phyloP scores from a whole-genome alignment of 2,888 invertebrate genomes.

The Drosophila borborema region DNA sequence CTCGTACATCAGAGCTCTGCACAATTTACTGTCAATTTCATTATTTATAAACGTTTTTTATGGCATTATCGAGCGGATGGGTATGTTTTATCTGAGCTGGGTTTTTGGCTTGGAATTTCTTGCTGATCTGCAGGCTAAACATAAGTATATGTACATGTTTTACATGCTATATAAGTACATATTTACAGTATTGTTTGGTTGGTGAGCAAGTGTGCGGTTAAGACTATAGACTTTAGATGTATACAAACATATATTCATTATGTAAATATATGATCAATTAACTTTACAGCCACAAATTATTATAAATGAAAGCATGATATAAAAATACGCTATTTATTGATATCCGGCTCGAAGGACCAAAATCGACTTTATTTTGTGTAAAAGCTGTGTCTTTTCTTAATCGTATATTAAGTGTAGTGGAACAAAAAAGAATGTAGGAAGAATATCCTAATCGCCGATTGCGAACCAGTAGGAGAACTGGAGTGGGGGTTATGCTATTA shows the following conservation, averaged over 20 bases:
- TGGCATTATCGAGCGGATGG: slow-evolving; percentile 16
- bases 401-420: no score
- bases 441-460: no score
- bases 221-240: not conserved
- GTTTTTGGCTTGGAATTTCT: not conserved
- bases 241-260: not conserved
- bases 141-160: not conserved
- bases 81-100: slow-evolving; percentile 10
- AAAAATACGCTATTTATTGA: not conserved
- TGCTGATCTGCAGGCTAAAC: not conserved
- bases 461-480: no score
- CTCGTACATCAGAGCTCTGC: slow-evolving; percentile 34
- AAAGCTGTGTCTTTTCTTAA: no score
- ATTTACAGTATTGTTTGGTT: not conserved
- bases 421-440: no score
- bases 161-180: not conserved
- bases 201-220: not conserved
- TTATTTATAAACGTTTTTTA: slow-evolving; percentile 64
- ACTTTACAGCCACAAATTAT: not conserved
- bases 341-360: no score
- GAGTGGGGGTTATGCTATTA: no score
- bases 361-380: no score
- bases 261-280: not conserved
- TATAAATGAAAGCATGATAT: not conserved
- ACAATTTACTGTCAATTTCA: slow-evolving; percentile 68